Evolutionary conservation across 2,113 vertebrate species (phyloP).

Genomic region (Nothocercus julius): DNA sequence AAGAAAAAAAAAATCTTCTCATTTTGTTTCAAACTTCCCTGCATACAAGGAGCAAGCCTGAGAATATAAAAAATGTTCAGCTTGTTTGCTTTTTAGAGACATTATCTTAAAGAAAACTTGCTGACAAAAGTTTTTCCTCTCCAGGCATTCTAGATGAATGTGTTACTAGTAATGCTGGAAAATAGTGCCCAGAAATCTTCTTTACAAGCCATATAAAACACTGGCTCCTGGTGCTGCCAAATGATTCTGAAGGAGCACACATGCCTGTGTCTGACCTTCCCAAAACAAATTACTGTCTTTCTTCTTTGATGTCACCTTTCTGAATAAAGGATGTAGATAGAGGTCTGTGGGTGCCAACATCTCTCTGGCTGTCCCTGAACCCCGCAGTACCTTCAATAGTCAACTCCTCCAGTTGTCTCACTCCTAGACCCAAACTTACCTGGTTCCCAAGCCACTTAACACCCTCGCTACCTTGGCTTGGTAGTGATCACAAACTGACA

Average conservation of each 20-base stretch:
- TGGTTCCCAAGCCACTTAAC: background rate
- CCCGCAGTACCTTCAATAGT: background rate
- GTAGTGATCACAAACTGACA: background rate
- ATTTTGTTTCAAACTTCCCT: background rate
- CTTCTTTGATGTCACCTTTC: background rate
- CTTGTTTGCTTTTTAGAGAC: background rate
- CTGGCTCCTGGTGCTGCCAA: background rate
- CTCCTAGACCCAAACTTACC: fast-evolving
- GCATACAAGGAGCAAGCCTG: background rate
- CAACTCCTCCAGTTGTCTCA: background rate
- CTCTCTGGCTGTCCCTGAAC: background rate
- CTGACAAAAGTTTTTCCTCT: background rate
- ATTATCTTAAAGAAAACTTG: background rate
- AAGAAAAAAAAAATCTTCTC: background rate
- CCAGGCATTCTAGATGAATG: background rate
- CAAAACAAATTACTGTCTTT: background rate
- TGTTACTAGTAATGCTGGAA: background rate
- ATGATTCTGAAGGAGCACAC: background rate
- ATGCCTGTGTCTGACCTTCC: background rate
- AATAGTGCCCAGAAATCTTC: background rate
- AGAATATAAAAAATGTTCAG: background rate
- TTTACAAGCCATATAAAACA: background rate
- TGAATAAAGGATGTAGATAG: background rate
- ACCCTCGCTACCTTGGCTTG: background rate
- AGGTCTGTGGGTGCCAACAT: background rate